Conservation (phyloP, 2,113 vertebrate species). For the Engraulis encrasicolus region DNA sequence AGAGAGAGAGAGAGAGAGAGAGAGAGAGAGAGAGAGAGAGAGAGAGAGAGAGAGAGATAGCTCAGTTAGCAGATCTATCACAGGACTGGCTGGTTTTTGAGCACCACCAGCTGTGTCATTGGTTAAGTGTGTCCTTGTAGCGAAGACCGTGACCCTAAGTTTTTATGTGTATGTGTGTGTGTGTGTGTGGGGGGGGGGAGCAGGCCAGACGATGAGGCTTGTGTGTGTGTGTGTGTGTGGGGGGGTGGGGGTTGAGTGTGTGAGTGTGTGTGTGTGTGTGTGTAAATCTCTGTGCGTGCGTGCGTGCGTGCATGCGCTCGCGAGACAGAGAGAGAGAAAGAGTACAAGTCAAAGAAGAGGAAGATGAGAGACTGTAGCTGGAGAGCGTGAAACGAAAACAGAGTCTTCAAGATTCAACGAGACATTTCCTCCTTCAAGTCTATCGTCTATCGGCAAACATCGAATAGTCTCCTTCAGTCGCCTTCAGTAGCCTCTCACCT, state of each 20-base stretch:
- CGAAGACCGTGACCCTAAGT: neutral
- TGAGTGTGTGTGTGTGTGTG: too few species aligned
- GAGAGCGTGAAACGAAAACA: neutral
- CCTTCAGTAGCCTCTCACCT: neutral
- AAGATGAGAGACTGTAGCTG: too few species aligned
- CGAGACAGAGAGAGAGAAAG: too few species aligned
- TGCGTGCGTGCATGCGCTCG: too few species aligned
- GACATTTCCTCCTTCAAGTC: conserved; percentile 34
- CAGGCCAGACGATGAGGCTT: too few species aligned
- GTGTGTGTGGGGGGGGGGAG: too few species aligned
- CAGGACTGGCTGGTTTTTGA: neutral
- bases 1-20: too few species aligned
- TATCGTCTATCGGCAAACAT: neutral
- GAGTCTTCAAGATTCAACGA: conserved; percentile 50
- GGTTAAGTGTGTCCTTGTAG: neutral
- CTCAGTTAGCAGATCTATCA: neutral
- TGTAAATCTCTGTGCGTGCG: too few species aligned
- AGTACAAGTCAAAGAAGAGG: too few species aligned
- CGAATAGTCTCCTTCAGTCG: neutral
- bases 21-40: too few species aligned
- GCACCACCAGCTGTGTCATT: neutral
- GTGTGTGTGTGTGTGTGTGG: neutral
- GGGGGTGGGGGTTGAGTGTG: too few species aligned
- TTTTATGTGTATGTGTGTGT: neutral
- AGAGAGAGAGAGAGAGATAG: too few species aligned